A percentile compares a stretch with the other conserved stretches of the same genome.
Conservation (phyloP, 92 coral and sea anemone species). For the Hydrozoanthus gracilis region DNA sequence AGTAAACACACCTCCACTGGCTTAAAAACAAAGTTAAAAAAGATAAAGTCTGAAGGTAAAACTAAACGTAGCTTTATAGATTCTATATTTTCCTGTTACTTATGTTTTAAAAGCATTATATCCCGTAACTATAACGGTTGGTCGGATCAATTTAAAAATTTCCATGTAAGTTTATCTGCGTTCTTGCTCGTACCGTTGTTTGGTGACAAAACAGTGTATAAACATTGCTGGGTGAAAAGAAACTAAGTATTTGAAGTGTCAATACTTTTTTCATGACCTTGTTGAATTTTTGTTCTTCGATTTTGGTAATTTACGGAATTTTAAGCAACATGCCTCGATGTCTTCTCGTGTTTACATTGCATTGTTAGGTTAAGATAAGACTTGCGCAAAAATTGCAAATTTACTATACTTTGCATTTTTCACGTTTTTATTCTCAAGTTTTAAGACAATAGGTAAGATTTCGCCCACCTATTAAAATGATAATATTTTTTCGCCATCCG, state of each 20-base stretch:
- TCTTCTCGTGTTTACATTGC: slow-evolving; percentile 6
- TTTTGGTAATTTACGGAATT: slow-evolving; percentile 2
- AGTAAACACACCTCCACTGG: slow-evolving; percentile 73
- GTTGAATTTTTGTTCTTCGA: neutral
- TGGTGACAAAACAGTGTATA: too few species aligned
- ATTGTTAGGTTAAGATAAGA: too few species aligned
- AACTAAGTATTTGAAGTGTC: neutral
- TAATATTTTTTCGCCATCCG: too few species aligned
- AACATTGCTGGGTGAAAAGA: neutral
- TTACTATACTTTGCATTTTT: neutral
- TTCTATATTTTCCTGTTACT: neutral
- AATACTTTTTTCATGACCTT: neutral
- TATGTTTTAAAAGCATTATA: neutral
- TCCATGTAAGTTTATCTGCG: neutral
- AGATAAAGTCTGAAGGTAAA: slow-evolving; percentile 93
- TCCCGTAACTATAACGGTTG: neutral
- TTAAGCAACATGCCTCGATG: neutral
- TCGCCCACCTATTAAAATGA: too few species aligned
- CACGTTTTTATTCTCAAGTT: neutral
- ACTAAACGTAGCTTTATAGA: neutral
- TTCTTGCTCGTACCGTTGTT: neutral
- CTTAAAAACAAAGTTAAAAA: slow-evolving; percentile 89
- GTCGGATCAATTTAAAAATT: neutral
- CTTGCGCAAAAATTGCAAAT: neutral
- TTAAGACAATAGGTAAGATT: neutral